phyloP scores from a whole-genome alignment of 2,797 vertebrate species.

The Telmatherina bonti region DNA sequence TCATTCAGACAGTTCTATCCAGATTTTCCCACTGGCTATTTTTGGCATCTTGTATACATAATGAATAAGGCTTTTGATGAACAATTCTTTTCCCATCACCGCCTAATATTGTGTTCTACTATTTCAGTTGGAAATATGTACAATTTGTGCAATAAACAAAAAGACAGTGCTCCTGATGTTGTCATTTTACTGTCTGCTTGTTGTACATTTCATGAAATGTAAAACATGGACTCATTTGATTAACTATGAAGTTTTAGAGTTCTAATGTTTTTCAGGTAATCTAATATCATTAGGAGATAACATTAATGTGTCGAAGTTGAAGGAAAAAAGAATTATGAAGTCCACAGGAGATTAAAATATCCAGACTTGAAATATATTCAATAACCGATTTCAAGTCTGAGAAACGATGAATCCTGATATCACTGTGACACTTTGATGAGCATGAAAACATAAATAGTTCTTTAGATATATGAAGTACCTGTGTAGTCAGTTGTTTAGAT shows the following conservation, averaged over 20 bases:
- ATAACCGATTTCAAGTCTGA: neutral
- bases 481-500: neutral
- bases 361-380: too few relatives aligned
- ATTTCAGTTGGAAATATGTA: slow-evolving; percentile 82
- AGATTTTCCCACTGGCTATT: slow-evolving; percentile 66
- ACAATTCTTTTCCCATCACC: slow-evolving; percentile 64
- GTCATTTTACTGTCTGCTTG: slow-evolving; percentile 8
- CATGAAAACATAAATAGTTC: neutral
- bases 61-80: slow-evolving; percentile 65
- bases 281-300: neutral
- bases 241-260: neutral
- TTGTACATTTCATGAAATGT: neutral
- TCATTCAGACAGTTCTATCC: slow-evolving; percentile 59
- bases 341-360: too few relatives aligned
- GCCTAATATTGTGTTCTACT: slow-evolving; percentile 76
- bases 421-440: neutral
- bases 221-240: neutral
- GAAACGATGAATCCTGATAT: neutral
- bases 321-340: too few relatives aligned
- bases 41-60: slow-evolving; percentile 71
- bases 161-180: slow-evolving; percentile 62
- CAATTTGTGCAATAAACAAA: slow-evolving; percentile 85
- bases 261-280: neutral
- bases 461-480: too few relatives aligned
- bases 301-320: too few relatives aligned